These are phyloP conservation scores for Chaetodon trifasciatus DNA, from an alignment of 2,797 vertebrate genomes.

Conservation along the genomic window DNA sequence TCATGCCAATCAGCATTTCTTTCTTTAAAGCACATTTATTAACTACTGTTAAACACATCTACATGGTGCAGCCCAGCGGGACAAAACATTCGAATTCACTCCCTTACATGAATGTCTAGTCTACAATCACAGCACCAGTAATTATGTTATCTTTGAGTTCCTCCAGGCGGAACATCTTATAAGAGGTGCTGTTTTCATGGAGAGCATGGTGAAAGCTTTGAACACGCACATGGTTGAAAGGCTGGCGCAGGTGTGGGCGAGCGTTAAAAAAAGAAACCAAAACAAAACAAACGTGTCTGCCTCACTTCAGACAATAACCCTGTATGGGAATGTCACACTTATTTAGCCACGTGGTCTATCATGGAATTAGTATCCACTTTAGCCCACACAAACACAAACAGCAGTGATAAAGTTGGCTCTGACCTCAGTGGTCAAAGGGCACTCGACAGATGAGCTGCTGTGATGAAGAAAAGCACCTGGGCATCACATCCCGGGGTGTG, in stretches of 20 bases:
- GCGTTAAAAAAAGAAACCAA: not conserved
- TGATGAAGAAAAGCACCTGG: conserved; percentile 42
- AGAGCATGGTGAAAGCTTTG: conserved; percentile 33
- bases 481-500: conserved; percentile 9
- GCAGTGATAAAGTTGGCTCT: conserved; percentile 58
- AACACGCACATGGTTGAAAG: conserved; percentile 38
- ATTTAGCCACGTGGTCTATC: conserved; percentile 48
- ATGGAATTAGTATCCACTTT: conserved; percentile 61
- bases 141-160: conserved; percentile 44
- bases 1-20: conserved; percentile 74
- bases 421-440: conserved; percentile 66
- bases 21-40: conserved; percentile 62
- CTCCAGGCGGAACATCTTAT: conserved; percentile 20
- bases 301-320: conserved; percentile 48
- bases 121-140: conserved; percentile 47
- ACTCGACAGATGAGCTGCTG: conserved; percentile 49
- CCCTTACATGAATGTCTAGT: conserved; percentile 10
- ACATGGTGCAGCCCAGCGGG: not conserved
- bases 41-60: conserved; percentile 43
- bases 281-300: not conserved
- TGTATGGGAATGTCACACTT: conserved; percentile 50
- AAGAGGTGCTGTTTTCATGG: conserved; percentile 36
- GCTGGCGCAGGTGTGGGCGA: conserved; percentile 41
- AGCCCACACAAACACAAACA: conserved; percentile 47
- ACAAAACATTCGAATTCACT: conserved; percentile 39